phyloP scores from a whole-genome alignment of 2,797 vertebrate genomes.

The Botia kubotai region DNA sequence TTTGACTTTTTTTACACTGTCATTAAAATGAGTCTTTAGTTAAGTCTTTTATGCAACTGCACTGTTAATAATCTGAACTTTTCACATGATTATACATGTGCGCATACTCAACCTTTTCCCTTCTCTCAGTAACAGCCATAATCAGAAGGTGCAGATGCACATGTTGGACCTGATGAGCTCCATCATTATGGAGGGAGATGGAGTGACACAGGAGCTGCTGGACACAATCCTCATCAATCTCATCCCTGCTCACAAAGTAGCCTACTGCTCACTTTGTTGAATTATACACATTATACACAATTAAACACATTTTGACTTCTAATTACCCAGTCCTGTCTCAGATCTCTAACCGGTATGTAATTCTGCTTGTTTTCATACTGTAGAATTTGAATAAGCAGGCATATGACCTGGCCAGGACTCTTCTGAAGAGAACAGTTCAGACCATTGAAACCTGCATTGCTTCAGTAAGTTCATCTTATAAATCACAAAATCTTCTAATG shows the following conservation, averaged over 20 bases:
- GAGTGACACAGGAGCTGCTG: conserved; percentile 97
- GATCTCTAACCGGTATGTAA: conserved; percentile 19
- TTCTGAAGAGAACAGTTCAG: conserved; percentile 97
- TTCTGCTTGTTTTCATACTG: conserved; percentile 37
- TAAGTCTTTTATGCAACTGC: background rate
- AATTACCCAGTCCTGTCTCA: background rate
- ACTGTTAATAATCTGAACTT: no score
- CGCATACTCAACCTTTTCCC: background rate
- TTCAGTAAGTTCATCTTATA: conserved; percentile 82
- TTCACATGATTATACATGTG: background rate
- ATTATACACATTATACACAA: background rate
- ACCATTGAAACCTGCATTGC: conserved; percentile 98
- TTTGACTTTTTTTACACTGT: background rate
- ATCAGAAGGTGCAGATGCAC: conserved; percentile 99
- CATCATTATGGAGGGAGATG: conserved; percentile 99
- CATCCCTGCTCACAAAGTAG: conserved; percentile 97
- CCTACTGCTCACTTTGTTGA: background rate
- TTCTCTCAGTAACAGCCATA: conserved; percentile 92
- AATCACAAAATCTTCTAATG: background rate
- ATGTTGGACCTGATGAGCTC: conserved; percentile 99
- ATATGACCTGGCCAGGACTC: conserved; percentile 94
- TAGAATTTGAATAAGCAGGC: conserved; percentile 99
- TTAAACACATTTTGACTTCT: background rate
- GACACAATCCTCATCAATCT: conserved; percentile 99
- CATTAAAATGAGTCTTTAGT: background rate